Evolutionary conservation across 2,797 vertebrate species (phyloP).

Genomic region (Rachycentron canadum): DNA sequence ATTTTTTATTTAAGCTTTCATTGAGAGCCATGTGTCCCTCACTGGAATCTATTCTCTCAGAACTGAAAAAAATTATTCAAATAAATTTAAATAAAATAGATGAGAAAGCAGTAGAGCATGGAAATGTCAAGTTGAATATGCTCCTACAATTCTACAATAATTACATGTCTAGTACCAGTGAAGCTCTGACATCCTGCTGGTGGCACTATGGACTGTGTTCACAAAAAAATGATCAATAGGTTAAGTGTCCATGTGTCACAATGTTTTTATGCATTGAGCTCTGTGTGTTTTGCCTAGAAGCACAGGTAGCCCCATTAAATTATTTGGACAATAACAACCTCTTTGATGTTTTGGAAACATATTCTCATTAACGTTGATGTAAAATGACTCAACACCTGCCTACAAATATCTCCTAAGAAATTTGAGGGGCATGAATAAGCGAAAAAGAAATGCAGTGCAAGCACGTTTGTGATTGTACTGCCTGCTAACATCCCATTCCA

Average conservation of each 20-base stretch:
- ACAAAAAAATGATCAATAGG: conserved; percentile 17
- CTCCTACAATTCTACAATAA: conserved; percentile 72
- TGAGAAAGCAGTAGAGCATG: conserved; percentile 72
- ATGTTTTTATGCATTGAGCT: conserved; percentile 8
- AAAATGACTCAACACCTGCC: conserved; percentile 16
- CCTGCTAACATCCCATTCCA: background rate
- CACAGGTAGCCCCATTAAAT: conserved; percentile 3
- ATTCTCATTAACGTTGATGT: conserved; percentile 1
- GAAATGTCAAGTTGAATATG: conserved; percentile 74
- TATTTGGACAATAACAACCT: conserved; percentile 20
- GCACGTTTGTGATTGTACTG: conserved; percentile 1
- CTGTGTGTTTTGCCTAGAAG: conserved; percentile 5
- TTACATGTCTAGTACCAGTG: conserved; percentile 69
- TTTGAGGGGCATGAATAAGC: conserved; percentile 11
- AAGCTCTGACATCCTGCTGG: conserved; percentile 62
- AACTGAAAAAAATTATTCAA: conserved; percentile 72
- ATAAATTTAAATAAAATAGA: conserved; percentile 77
- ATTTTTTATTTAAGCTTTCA: conserved; percentile 26
- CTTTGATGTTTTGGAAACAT: conserved; percentile 17
- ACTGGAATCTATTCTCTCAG: conserved; percentile 53
- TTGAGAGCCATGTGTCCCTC: conserved; percentile 9
- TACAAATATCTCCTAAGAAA: background rate
- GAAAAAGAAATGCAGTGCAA: background rate
- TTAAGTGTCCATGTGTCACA: conserved; percentile 7
- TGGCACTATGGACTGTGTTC: conserved; percentile 30